Conservation (phyloP, 2,797 vertebrate genomes). For the Notamacropus eugenii region DNA sequence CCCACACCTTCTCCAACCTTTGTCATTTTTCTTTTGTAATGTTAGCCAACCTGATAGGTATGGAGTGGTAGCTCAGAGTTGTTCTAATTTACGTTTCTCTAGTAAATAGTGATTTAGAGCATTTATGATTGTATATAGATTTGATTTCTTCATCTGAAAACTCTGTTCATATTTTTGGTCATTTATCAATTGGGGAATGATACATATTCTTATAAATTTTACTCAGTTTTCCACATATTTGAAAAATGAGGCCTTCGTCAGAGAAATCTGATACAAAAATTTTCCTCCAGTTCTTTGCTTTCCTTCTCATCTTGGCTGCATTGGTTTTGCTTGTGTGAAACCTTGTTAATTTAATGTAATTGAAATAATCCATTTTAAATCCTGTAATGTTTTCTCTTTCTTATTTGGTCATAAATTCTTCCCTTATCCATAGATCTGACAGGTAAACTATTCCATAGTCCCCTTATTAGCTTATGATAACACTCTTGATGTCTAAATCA, state of each 20-base stretch:
- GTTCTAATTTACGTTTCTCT: not conserved
- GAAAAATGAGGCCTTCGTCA: not conserved
- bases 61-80: not conserved
- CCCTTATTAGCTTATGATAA: not conserved
- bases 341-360: too few species aligned
- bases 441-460: not conserved
- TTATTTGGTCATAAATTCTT: too few species aligned
- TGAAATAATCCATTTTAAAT: too few species aligned
- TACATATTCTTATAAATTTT: not conserved
- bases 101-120: too few species aligned
- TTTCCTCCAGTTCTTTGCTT: too few species aligned
- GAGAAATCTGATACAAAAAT: not conserved
- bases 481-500: not conserved
- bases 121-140: too few species aligned
- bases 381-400: not conserved
- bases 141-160: not conserved
- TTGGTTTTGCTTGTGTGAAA: too few species aligned
- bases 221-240: not conserved
- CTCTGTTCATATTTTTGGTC: not conserved
- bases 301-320: too few species aligned
- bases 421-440: too few species aligned
- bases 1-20: not conserved
- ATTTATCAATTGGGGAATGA: too few species aligned
- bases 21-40: not conserved
- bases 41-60: not conserved